Conservation (phyloP, 2,888 invertebrate genomes). For the Panopea generosa region DNA sequence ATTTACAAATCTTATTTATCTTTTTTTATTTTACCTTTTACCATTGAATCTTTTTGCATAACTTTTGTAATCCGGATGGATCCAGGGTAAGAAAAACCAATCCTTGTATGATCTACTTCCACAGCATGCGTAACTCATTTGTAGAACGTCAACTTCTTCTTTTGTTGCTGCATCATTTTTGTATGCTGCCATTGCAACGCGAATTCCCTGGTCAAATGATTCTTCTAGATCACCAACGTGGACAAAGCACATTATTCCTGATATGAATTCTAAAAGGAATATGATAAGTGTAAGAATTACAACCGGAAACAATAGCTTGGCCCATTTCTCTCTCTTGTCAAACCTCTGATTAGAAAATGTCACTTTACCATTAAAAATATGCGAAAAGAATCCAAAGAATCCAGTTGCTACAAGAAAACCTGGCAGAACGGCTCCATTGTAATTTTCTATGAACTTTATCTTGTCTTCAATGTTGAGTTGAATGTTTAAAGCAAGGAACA, state of each 20-base stretch:
- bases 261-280: conserved; percentile 59
- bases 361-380: conserved; percentile 61
- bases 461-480: conserved; percentile 67
- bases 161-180: conserved; percentile 70
- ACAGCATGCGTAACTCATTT: conserved; percentile 80
- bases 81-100: conserved; percentile 81
- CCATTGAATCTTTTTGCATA: too few species aligned
- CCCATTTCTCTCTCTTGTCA: conserved; percentile 61
- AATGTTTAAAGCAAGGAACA: conserved; percentile 65
- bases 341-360: conserved; percentile 50
- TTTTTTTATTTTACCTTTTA: too few species aligned
- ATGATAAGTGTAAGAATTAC: conserved; percentile 55
- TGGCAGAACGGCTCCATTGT: conserved; percentile 67
- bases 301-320: conserved; percentile 48
- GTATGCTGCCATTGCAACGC: conserved; percentile 73
- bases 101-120: conserved; percentile 78
- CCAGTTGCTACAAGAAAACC: conserved; percentile 66
- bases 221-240: conserved; percentile 64
- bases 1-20: too few species aligned
- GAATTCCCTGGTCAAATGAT: conserved; percentile 69
- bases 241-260: conserved; percentile 65
- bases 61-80: conserved; percentile 32
- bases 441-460: conserved; percentile 69
- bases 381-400: conserved; percentile 58
- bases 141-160: conserved; percentile 76